These are phyloP conservation scores for Carassius auratus DNA, from an alignment of 2,113 vertebrate species.

Conservation along the genomic window DNA sequence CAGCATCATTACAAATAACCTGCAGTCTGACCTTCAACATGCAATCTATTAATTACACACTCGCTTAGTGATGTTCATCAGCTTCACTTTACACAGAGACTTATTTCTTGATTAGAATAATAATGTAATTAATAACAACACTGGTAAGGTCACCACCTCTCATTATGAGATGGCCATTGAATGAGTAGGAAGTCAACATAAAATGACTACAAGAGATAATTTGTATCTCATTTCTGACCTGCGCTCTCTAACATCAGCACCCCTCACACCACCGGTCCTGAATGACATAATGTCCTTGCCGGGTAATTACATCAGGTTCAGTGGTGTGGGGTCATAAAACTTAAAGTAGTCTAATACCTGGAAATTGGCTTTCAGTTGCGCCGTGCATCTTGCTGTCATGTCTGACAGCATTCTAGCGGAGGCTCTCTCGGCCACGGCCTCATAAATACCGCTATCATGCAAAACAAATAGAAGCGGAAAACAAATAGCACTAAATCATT, in stretches of 20 bases:
- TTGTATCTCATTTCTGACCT: conserved; percentile 49
- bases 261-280: conserved; percentile 57
- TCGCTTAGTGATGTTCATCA: conserved; percentile 61
- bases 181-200: conserved; percentile 54
- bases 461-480: conserved; percentile 73
- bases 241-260: neutral
- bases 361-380: conserved; percentile 74
- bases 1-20: conserved; percentile 51
- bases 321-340: conserved; percentile 78
- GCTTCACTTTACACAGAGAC: conserved; percentile 66
- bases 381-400: conserved; percentile 70
- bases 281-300: conserved; percentile 81
- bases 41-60: conserved; percentile 70
- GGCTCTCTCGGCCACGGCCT: conserved; percentile 48
- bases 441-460: conserved; percentile 76
- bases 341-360: conserved; percentile 79
- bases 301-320: conserved; percentile 80
- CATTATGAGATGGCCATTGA: conserved; percentile 59
- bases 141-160: conserved; percentile 68
- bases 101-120: conserved; percentile 76
- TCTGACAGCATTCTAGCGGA: conserved; percentile 62
- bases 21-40: conserved; percentile 72
- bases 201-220: conserved; percentile 50
- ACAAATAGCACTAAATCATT: conserved; percentile 79
- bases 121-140: conserved; percentile 77